Conservation (phyloP, 2,113 vertebrate species). For the Lampris megalopsis region DNA sequence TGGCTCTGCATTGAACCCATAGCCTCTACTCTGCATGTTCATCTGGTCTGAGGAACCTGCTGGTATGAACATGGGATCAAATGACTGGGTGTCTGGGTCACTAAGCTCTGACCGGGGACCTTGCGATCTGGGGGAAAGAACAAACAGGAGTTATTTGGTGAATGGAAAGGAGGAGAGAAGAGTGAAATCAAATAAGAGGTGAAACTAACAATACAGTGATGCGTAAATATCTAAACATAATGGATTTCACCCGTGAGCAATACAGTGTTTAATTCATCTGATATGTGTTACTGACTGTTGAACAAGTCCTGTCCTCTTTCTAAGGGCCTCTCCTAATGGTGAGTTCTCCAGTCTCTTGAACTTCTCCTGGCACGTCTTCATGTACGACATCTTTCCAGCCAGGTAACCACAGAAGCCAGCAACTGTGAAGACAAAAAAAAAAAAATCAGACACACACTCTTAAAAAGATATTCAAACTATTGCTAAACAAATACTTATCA, state of each 20-base stretch:
- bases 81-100: conserved; percentile 53
- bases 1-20: conserved; percentile 41
- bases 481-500: not conserved
- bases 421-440: conserved; percentile 77
- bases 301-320: conserved; percentile 69
- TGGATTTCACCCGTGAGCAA: not conserved
- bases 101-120: conserved; percentile 62
- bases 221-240: not conserved
- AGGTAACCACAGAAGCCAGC: conserved; percentile 90
- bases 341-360: conserved; percentile 91
- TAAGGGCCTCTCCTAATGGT: conserved; percentile 88
- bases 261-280: not conserved
- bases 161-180: not conserved
- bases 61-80: conserved; percentile 60
- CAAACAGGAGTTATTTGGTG: not conserved
- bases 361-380: conserved; percentile 90
- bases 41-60: conserved; percentile 32
- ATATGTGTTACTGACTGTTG: conserved; percentile 47
- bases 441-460: not conserved
- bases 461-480: not conserved
- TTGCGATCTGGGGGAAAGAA: conserved; percentile 31
- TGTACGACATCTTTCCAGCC: conserved; percentile 91
- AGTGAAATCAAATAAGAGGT: not conserved
- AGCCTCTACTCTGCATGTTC: conserved; percentile 16
- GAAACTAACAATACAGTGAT: not conserved